Evolutionary conservation across 1,140 invertebrate species (phyloP).

Genomic region (Drosophila chauvacae): DNA sequence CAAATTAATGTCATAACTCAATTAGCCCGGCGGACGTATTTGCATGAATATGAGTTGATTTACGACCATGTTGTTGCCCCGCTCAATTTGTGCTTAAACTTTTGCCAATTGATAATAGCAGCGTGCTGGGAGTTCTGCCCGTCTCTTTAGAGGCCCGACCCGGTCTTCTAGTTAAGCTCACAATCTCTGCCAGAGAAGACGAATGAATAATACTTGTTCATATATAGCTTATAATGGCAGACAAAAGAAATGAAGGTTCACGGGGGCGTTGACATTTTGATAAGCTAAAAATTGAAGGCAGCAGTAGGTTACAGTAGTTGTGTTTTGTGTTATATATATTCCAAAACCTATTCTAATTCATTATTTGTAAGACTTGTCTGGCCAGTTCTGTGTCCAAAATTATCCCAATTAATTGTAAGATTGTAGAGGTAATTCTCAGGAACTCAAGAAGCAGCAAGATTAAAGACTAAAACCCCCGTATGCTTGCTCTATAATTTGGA

Average conservation of each 20-base stretch:
- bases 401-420: neutral
- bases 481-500: neutral
- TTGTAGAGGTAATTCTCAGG: neutral
- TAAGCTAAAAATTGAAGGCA: constrained; percentile 5
- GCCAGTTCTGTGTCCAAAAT: neutral
- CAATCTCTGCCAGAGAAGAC: neutral
- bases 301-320: neutral
- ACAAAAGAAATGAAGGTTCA: constrained; percentile 13
- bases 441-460: neutral
- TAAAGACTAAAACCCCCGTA: neutral
- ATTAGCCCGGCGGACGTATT: constrained; percentile 66
- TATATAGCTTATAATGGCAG: constrained; percentile 2
- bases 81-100: constrained; percentile 61
- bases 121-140: constrained; percentile 18
- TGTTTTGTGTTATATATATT: neutral
- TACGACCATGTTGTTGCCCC: constrained; percentile 46
- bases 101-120: constrained; percentile 56
- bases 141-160: constrained; percentile 3
- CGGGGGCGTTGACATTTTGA: constrained; percentile 35
- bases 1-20: constrained; percentile 82
- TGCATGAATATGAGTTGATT: constrained; percentile 54
- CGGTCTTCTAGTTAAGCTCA: constrained; percentile 15
- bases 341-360: neutral
- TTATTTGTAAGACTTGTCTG: neutral
- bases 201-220: constrained; percentile 9